A percentile compares a stretch with the other conserved stretches of the same genome.
These are phyloP conservation scores for Lamellibrachia satsuma DNA, from an alignment of 2,888 invertebrate genomes.

Conservation along the genomic window DNA sequence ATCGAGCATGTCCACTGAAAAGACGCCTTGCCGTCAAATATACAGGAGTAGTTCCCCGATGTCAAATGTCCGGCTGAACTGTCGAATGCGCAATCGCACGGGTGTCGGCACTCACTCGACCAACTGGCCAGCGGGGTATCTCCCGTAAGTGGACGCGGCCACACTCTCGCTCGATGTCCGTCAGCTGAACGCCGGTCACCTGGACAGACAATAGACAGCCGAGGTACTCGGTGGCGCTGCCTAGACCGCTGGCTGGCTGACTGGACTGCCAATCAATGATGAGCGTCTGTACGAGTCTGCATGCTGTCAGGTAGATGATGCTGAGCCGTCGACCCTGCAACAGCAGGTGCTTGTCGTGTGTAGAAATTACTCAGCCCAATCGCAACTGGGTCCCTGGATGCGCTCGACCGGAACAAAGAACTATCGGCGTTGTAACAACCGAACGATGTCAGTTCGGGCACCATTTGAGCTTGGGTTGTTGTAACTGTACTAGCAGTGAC, in stretches of 20 bases:
- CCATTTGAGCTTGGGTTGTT: neutral
- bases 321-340: neutral
- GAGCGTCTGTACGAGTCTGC: neutral
- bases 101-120: neutral
- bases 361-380: neutral
- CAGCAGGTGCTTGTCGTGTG: neutral
- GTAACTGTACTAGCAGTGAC: neutral
- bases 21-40: neutral
- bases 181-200: neutral
- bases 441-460: neutral
- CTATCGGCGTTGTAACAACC: neutral
- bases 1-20: neutral
- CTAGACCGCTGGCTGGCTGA: neutral
- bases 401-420: neutral
- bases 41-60: neutral
- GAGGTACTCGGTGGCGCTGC: neutral
- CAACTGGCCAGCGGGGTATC: neutral
- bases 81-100: slow-evolving; percentile 6
- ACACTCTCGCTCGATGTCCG: neutral
- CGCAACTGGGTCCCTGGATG: neutral
- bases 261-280: neutral
- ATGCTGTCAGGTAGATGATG: neutral
- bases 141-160: neutral
- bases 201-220: neutral
- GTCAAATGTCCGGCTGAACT: neutral